Evolutionary conservation across 2,113 vertebrate genomes (phyloP).

Genomic region (Channa maculata): DNA sequence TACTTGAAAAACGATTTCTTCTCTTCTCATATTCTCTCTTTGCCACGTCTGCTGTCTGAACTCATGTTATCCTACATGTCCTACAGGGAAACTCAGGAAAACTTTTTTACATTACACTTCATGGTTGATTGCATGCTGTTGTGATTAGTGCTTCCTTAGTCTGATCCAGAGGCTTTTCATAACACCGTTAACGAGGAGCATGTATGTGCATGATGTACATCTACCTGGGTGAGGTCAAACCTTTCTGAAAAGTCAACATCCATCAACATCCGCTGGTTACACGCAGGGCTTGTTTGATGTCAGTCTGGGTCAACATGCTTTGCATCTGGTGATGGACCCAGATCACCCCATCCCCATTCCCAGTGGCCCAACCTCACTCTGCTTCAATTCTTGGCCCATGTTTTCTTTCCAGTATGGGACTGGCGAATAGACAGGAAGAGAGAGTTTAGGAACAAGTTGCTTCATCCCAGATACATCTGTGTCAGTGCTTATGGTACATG

Average conservation of each 20-base stretch:
- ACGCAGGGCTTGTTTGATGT: constrained; percentile 44
- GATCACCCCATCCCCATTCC: constrained; percentile 21
- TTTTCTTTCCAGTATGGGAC: constrained; percentile 52
- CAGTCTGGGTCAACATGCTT: constrained; percentile 44
- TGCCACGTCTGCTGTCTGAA: constrained; percentile 23
- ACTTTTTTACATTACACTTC: constrained; percentile 20
- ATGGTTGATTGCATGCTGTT: constrained; percentile 44
- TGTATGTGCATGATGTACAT: constrained; percentile 23
- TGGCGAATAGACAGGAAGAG: constrained; percentile 49
- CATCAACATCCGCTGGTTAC: constrained; percentile 54
- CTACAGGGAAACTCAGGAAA: not conserved
- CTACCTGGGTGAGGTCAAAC: constrained; percentile 67
- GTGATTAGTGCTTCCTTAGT: constrained; percentile 70
- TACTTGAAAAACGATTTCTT: constrained; percentile 21
- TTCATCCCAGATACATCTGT: not conserved
- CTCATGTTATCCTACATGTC: constrained; percentile 17
- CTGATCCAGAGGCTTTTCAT: constrained; percentile 60
- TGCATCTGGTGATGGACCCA: constrained; percentile 61
- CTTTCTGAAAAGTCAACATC: constrained; percentile 41
- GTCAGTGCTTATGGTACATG: not conserved
- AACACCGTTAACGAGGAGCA: constrained; percentile 59
- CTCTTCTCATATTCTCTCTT: constrained; percentile 1
- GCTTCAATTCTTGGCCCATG: constrained; percentile 13
- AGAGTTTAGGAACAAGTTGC: constrained; percentile 15
- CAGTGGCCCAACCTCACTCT: constrained; percentile 26